Evolutionary conservation across 2,113 vertebrate species (phyloP).

Genomic region (Amia ocellicauda): DNA sequence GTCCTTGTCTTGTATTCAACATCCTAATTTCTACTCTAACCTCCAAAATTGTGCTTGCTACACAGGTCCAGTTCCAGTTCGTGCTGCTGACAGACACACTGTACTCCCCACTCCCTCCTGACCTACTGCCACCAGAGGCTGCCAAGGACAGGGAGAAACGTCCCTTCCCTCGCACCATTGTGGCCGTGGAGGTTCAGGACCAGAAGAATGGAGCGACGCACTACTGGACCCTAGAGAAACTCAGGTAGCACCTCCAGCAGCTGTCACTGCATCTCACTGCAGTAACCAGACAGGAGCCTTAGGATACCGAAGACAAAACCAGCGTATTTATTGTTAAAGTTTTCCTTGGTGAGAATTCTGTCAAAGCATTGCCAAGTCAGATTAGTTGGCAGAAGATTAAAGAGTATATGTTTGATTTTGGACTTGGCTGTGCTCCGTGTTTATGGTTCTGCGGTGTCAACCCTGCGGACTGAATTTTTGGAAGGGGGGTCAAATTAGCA

Average conservation of each 20-base stretch:
- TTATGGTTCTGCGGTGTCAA: no score
- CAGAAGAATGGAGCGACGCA: constrained; percentile 95
- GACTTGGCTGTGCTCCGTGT: neutral
- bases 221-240: constrained; percentile 95
- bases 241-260: constrained; percentile 71
- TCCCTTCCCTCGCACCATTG: constrained; percentile 89
- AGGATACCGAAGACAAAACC: no score
- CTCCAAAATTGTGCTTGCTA: neutral
- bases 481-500: no score
- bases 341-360: no score
- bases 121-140: constrained; percentile 80
- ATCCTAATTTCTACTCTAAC: no score
- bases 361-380: no score
- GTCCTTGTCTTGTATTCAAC: neutral
- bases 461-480: no score
- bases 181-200: constrained; percentile 95
- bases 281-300: no score
- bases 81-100: constrained; percentile 92
- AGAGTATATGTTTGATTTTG: neutral
- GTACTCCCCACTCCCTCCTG: constrained; percentile 90
- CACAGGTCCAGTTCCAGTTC: constrained; percentile 98
- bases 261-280: no score
- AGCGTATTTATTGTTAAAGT: no score
- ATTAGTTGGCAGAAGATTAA: neutral
- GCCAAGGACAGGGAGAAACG: constrained; percentile 79